These are phyloP conservation scores for Lysiphlebus fabarum DNA, from an alignment of 1,140 invertebrate genomes.

Conservation along the genomic window DNA sequence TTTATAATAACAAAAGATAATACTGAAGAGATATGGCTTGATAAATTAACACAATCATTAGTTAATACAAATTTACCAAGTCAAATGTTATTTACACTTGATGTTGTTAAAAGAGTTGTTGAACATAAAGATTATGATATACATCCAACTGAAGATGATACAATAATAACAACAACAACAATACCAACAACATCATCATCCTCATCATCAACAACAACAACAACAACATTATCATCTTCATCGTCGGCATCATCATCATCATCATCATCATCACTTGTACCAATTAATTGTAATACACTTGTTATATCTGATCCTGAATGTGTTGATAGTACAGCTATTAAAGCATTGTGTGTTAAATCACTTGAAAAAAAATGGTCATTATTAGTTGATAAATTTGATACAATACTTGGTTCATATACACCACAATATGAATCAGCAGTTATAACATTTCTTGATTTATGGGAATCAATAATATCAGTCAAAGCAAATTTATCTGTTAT, in stretches of 20 bases:
- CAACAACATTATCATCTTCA: no score
- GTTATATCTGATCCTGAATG: conserved; percentile 73
- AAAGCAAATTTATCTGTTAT: conserved; percentile 85
- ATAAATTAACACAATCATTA: conserved; percentile 57
- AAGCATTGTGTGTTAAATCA: conserved; percentile 80
- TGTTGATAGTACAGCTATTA: conserved; percentile 76
- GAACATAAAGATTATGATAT: conserved; percentile 83
- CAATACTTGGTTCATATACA: conserved; percentile 53
- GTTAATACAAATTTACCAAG: conserved; percentile 50
- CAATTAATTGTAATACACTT: conserved; percentile 61
- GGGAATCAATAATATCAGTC: conserved; percentile 88
- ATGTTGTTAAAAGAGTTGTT: conserved; percentile 79
- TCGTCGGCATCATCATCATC: no score
- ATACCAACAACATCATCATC: no score
- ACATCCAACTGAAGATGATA: conserved; percentile 72
- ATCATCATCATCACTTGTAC: conserved; percentile 33
- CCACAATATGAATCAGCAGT: conserved; percentile 56
- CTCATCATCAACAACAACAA: conserved; percentile 26
- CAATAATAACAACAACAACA: no score
- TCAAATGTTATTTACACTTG: conserved; percentile 75
- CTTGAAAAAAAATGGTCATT: conserved; percentile 78
- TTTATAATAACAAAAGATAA: conserved; percentile 79
- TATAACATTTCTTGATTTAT: conserved; percentile 78
- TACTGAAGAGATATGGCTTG: conserved; percentile 73
- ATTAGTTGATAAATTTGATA: conserved; percentile 63